Percentiles rank a stretch among this genome's conserved stretches.
phyloP scores from a whole-genome alignment of 2,113 vertebrate genomes.

The Rhineura floridana region DNA sequence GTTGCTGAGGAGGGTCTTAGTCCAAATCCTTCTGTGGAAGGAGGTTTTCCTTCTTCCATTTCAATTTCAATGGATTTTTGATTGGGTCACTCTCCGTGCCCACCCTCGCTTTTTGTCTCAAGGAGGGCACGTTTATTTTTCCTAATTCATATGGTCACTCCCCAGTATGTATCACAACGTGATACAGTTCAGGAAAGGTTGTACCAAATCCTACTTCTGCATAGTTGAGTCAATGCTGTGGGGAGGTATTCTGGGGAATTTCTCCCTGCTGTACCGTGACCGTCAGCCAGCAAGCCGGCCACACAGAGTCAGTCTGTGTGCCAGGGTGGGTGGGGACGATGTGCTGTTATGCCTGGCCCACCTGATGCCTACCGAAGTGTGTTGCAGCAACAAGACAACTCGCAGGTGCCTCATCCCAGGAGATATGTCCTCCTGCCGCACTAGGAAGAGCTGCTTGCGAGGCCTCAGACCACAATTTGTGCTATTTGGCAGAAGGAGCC shows the following conservation, averaged over 20 bases:
- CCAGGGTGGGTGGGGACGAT: neutral
- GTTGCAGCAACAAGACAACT: neutral
- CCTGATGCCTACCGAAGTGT: neutral
- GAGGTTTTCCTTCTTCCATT: no score
- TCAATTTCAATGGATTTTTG: neutral
- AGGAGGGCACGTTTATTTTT: neutral
- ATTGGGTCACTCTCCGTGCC: neutral
- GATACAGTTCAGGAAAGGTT: neutral
- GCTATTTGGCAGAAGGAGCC: neutral
- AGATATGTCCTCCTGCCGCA: neutral
- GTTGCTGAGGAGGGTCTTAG: neutral
- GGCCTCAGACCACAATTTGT: neutral
- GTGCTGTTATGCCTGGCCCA: neutral
- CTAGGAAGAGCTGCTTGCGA: neutral
- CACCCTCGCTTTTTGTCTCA: neutral
- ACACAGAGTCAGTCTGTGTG: neutral
- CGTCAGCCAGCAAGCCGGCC: no score
- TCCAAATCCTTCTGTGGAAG: neutral
- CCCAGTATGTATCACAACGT: neutral
- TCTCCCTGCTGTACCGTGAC: no score
- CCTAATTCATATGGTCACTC: neutral
- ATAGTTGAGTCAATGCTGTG: neutral
- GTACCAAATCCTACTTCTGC: neutral
- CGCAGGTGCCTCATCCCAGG: neutral
- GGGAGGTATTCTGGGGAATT: no score